phyloP scores from a whole-genome alignment of 2,797 vertebrate genomes.

The Zenarchopterus dispar region DNA sequence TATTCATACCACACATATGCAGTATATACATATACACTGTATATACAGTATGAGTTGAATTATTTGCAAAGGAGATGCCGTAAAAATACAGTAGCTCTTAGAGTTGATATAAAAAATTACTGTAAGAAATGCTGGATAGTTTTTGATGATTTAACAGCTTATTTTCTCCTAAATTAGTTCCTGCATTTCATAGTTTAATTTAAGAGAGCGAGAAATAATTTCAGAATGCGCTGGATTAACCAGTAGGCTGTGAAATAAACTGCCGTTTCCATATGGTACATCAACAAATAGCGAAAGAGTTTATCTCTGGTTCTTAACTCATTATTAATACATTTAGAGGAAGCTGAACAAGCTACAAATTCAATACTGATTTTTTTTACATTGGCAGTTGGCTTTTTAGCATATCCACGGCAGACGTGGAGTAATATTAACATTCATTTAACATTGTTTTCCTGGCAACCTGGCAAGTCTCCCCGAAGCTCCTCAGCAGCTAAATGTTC shows the following conservation, averaged over 20 bases:
- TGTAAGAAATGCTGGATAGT: background rate
- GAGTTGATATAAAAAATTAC: background rate
- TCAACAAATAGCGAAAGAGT: background rate
- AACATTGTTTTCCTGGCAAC: too few species aligned
- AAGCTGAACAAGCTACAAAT: background rate
- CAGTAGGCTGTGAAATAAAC: background rate
- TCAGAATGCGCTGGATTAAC: slow-evolving; percentile 1
- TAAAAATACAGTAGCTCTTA: too few species aligned
- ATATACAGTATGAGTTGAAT: background rate
- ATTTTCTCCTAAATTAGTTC: background rate
- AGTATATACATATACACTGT: background rate
- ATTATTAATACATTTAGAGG: background rate
- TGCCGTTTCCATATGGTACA: background rate
- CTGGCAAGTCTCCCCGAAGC: too few species aligned
- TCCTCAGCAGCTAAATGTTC: too few species aligned
- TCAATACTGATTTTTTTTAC: background rate
- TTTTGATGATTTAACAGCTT: slow-evolving; percentile 1
- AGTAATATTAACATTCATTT: too few species aligned
- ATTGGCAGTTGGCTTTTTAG: too few species aligned
- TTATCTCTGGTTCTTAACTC: background rate
- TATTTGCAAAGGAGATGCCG: slow-evolving; percentile 1
- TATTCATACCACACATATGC: background rate
- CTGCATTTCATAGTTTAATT: background rate
- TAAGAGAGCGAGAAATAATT: background rate
- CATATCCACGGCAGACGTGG: too few species aligned